Percentiles rank a stretch among this genome's conserved stretches.
Evolutionary conservation across 2,797 vertebrate genomes (phyloP).

Genomic region (Leptoclinus maculatus): DNA sequence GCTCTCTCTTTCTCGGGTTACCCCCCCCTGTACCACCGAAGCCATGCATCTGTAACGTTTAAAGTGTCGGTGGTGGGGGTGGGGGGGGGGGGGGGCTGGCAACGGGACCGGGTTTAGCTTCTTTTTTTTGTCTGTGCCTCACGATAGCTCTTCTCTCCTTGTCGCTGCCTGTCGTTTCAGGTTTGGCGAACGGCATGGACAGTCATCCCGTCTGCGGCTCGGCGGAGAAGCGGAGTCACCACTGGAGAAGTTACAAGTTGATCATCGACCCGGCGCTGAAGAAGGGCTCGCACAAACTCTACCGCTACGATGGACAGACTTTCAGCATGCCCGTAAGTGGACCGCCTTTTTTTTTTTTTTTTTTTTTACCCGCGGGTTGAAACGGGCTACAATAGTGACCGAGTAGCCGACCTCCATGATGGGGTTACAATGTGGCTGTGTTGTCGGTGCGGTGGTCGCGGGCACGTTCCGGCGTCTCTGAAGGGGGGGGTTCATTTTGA

Average conservation of each 20-base stretch:
- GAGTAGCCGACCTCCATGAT: slow-evolving; percentile 79
- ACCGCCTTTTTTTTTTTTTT: slow-evolving; percentile 31
- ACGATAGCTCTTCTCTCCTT: slow-evolving; percentile 65
- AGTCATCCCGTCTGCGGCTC: slow-evolving; percentile 92
- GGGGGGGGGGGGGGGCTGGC: slow-evolving; percentile 26
- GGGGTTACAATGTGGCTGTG: slow-evolving; percentile 63
- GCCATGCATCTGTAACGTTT: slow-evolving; percentile 56
- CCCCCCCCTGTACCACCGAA: slow-evolving; percentile 31
- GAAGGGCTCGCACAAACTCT: slow-evolving; percentile 97
- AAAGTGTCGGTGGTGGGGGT: slow-evolving; percentile 61
- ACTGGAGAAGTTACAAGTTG: slow-evolving; percentile 99
- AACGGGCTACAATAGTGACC: slow-evolving; percentile 68
- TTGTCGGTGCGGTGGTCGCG: slow-evolving; percentile 3
- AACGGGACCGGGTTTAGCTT: slow-evolving; percentile 57
- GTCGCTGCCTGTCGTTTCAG: slow-evolving; percentile 82
- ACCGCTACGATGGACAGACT: slow-evolving; percentile 97
- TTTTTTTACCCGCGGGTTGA: slow-evolving; percentile 28
- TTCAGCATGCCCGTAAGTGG: slow-evolving; percentile 95
- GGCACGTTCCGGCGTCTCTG: slow-evolving; percentile 34
- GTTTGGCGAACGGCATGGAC: slow-evolving; percentile 99
- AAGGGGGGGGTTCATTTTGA: neutral
- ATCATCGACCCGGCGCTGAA: slow-evolving; percentile 99
- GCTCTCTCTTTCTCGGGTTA: slow-evolving; percentile 38
- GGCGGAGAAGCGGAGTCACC: slow-evolving; percentile 97
- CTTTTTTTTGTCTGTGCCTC: slow-evolving; percentile 31